phyloP scores from a whole-genome alignment of 1,140 invertebrate species.

The Campodea augens region DNA sequence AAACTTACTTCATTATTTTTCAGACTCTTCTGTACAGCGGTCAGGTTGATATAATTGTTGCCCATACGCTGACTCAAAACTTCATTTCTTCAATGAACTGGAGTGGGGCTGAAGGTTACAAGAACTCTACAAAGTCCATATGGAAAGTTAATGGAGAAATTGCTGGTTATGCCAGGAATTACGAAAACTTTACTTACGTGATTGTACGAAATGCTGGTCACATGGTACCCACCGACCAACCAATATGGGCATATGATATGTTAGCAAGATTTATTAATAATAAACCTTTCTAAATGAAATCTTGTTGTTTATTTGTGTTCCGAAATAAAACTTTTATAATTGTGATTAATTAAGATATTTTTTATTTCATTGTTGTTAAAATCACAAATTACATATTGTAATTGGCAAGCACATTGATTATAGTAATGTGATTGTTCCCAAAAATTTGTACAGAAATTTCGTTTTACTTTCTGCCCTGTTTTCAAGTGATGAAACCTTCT shows the following conservation, averaged over 20 bases:
- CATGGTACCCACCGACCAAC: constrained; percentile 64
- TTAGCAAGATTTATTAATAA: constrained; percentile 53
- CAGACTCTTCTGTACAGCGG: constrained; percentile 61
- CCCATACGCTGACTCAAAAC: constrained; percentile 53
- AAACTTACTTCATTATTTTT: too few relatives aligned
- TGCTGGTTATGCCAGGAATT: constrained; percentile 55
- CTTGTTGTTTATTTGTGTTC: too few relatives aligned
- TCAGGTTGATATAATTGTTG: constrained; percentile 66
- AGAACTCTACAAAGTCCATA: constrained; percentile 35
- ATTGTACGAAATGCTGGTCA: constrained; percentile 63
- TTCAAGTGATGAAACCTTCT: too few relatives aligned
- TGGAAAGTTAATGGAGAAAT: constrained; percentile 48
- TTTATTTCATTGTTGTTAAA: too few relatives aligned
- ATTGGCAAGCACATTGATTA: too few relatives aligned
- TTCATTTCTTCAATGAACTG: constrained; percentile 46
- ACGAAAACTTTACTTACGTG: constrained; percentile 54
- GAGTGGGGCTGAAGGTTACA: constrained; percentile 39
- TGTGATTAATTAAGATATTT: too few relatives aligned
- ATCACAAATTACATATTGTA: too few relatives aligned
- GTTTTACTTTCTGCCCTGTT: too few relatives aligned
- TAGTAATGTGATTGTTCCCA: too few relatives aligned
- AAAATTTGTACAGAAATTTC: too few relatives aligned
- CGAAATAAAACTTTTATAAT: too few relatives aligned
- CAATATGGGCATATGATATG: constrained; percentile 51
- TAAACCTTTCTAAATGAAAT: constrained; percentile 31